phyloP scores from a whole-genome alignment of 2,113 vertebrate genomes.

The Antechinus flavipes region DNA sequence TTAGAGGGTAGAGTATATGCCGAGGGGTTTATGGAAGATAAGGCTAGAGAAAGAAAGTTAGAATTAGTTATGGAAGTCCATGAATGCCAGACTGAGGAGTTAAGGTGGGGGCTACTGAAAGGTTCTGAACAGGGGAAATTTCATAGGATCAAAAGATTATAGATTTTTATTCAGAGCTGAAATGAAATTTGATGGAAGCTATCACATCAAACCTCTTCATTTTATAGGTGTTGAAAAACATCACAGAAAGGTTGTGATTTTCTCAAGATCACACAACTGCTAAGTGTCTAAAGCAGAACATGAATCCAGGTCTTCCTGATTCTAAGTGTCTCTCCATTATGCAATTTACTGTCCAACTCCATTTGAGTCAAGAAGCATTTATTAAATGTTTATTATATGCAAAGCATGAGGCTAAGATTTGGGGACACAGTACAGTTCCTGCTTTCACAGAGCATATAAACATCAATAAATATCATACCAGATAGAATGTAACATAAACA shows the following conservation, averaged over 20 bases:
- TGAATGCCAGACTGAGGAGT: no score
- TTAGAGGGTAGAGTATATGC: no score
- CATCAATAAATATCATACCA: neutral
- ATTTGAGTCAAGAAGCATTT: neutral
- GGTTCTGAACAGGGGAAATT: no score
- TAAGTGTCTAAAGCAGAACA: neutral
- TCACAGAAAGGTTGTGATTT: neutral
- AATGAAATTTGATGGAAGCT: no score
- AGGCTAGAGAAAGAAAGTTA: no score
- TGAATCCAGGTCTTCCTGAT: neutral
- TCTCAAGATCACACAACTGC: neutral
- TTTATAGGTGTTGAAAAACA: neutral
- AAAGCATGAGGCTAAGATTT: neutral
- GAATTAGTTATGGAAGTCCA: no score
- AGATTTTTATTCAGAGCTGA: no score
- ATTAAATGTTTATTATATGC: neutral
- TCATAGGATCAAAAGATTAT: no score
- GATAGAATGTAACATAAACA: neutral
- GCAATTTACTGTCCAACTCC: neutral
- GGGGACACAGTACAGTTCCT: neutral
- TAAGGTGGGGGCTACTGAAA: no score
- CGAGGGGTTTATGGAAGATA: no score
- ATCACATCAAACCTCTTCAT: neutral
- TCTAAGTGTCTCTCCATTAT: neutral
- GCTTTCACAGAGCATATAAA: neutral